Evolutionary conservation across 1,140 invertebrate species (phyloP), one percentile per base, ranked within the genome.

Genomic region (Chrysoperla carnea): DNA sequence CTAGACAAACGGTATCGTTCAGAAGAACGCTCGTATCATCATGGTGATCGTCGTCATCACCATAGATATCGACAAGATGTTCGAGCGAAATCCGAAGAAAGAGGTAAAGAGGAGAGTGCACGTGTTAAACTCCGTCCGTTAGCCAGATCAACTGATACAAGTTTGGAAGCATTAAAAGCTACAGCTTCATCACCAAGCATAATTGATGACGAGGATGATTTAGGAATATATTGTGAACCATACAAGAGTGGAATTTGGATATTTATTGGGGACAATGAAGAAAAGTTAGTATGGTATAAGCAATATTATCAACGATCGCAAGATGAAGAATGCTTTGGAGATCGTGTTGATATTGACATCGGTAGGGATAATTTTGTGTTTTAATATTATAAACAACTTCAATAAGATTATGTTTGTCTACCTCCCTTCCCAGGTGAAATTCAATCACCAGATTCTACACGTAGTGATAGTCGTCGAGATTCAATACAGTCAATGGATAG

Each of bases 71-170:
- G 76, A 46, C 71, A 76, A 35, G 79, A 83, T 48, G 74, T 78
- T 36, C 59, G 81, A 44, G 81, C 81, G 1, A 84, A 83, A 69
- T 85, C 81, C 28, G 82, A 86, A 64, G 82, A 85, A 67, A 68
- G 83, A 45, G 73, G 74, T 7, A 73, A 75, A 47, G 76, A 78
- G 46, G 73, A 80, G 29, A 68, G 63, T 36, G 70, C 29, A 71
- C 74, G 54, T 70, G 69, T 49, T 63, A 74, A 59, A 54, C 60
- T 78, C 40, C 69, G 78, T 13, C 67, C 73, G 6, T 68, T 74
- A 46, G 72, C 75, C 6, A 60, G 78, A 51, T 84, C 80, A 8
- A 79, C 78, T 12, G 76, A 80, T 46, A 70, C 76, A 47, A 74
- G 78, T 57, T 59, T 81, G 60, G 81, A 84, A 51, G 78, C 76